Evolutionary conservation across 2,888 invertebrate genomes (phyloP), one percentile per base, ranked within the genome.

Genomic region (Melanostoma scalare): DNA sequence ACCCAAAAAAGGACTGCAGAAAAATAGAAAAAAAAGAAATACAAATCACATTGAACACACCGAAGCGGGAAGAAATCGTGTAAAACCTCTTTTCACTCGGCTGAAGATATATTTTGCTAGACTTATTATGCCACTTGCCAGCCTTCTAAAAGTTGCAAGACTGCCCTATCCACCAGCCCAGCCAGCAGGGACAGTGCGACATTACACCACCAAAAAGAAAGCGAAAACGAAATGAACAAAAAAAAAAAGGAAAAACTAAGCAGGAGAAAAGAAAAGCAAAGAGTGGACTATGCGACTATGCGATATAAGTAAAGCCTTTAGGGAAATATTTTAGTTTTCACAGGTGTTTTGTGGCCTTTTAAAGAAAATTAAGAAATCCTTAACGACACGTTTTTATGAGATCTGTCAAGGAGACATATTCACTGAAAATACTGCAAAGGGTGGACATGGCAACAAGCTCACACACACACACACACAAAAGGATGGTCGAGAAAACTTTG

Each of bases 331-430:
- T 76, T 63, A 80, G 71, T 84, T 85, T 85, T 85, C 85, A 80
- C 85, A 85, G 85, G 85, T 85, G 85, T 85, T 85, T 85, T 75
- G 85, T 85, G 85, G 85, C 76, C 85, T 85, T 85, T 85, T 85
- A 76, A 85, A 76, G 85, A 85, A 85, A 85, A 85, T 85, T 80
- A 85, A 85, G 85, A 80, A 85, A 85, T 80, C 85, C 85, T 85
- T 80, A 85, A 85, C 85, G 85, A 80, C 85, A 85, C 75, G 60
- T 71, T 85, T 80, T 80, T 85, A 85, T 80, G 85, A 76, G 80
- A 85, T 65, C 79, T 79, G 79, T 74, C 84, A 71, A 38, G 63
- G 50, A 61, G 60, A 75, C 31, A 61, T 63, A 71, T 42, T 67
- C 76, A 71, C 53, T 46, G 67, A 65, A 72, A 38, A 60, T 72